A percentile compares a stretch with the other conserved stretches of the same genome.
phyloP scores from a whole-genome alignment of 2,797 vertebrate species.

The Pipistrellus kuhlii region DNA sequence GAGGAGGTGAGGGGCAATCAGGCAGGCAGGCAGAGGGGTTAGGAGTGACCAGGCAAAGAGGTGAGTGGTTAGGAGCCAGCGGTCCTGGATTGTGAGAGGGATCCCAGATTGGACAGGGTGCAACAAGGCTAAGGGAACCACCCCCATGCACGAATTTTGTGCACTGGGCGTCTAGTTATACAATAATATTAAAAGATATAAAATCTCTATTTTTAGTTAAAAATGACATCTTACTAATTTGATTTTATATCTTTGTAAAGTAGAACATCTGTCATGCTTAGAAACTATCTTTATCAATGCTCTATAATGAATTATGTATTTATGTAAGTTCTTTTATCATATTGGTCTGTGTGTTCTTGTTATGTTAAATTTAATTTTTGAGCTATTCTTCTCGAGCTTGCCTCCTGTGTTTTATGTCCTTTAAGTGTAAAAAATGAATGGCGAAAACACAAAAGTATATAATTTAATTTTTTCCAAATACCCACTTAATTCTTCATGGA shows the following conservation, averaged over 20 bases:
- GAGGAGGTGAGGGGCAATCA: too few relatives aligned
- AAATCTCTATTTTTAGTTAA: slow-evolving; percentile 25
- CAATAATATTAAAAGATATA: slow-evolving; percentile 37
- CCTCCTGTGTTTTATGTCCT: slow-evolving; percentile 11
- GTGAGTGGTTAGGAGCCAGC: too few relatives aligned
- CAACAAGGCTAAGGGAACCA: too few relatives aligned
- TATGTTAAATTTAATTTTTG: background rate
- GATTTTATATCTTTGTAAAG: background rate
- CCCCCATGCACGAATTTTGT: too few relatives aligned
- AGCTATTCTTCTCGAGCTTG: background rate
- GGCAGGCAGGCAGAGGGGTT: too few relatives aligned
- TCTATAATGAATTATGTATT: background rate
- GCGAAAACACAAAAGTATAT: background rate
- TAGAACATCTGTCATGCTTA: background rate
- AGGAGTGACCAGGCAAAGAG: too few relatives aligned
- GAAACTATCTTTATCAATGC: background rate
- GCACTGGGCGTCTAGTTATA: background rate
- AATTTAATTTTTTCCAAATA: slow-evolving; percentile 46
- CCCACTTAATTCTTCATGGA: background rate
- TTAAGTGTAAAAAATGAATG: slow-evolving; percentile 6
- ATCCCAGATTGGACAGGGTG: too few relatives aligned
- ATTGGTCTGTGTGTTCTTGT: background rate
- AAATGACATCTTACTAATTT: background rate
- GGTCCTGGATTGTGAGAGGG: too few relatives aligned
- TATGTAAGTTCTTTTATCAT: slow-evolving; percentile 20